phyloP scores from a whole-genome alignment of 2,888 invertebrate species.

The Caradrina clavipalpis region DNA sequence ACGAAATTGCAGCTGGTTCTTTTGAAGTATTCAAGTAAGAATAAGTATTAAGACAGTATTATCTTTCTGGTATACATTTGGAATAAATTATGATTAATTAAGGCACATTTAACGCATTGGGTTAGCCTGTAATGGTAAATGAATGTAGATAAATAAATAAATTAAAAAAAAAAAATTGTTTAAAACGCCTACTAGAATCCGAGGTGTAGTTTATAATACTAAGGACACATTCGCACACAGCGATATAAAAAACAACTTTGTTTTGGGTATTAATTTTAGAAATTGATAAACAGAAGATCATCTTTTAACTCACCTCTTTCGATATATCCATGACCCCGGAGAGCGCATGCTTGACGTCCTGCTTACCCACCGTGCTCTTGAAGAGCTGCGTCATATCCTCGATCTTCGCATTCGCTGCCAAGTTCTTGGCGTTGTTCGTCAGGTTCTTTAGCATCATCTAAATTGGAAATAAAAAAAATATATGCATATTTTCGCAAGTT shows the following conservation, averaged over 20 bases:
- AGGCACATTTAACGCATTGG: no score
- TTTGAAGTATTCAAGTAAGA: no score
- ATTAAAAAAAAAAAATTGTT: no score
- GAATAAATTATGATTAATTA: no score
- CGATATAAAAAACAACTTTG: neutral
- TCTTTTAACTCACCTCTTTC: conserved; percentile 90
- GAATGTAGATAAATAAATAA: no score
- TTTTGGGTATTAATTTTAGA: neutral
- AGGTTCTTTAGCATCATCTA: conserved; percentile 98
- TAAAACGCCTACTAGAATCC: no score
- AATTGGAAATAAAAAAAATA: conserved; percentile 63
- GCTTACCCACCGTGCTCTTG: conserved; percentile 98
- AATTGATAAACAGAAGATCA: neutral
- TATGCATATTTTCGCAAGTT: no score
- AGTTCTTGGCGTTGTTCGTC: conserved; percentile 97
- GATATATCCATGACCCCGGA: conserved; percentile 98
- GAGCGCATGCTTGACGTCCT: conserved; percentile 97
- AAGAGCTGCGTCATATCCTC: conserved; percentile 99
- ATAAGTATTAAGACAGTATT: no score
- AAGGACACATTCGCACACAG: neutral
- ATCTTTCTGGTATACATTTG: no score
- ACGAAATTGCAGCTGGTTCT: no score
- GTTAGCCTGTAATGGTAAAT: no score
- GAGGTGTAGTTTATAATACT: no score
- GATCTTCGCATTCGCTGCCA: conserved; percentile 99